Evolutionary conservation across 2,888 invertebrate species (phyloP).

Genomic region (Orchesella flavescens): DNA sequence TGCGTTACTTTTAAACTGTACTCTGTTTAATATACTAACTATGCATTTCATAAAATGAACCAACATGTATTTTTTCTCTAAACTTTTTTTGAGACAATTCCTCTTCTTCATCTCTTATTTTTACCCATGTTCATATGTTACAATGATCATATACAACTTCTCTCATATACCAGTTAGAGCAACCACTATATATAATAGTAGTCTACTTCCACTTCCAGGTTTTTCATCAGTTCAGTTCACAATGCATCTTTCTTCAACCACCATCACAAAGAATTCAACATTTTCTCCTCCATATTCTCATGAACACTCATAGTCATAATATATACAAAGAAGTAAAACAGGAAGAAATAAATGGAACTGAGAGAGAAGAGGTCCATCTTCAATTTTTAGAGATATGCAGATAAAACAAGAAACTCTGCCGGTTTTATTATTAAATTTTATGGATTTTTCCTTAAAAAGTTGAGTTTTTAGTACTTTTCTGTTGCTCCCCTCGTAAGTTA

Average conservation of each 20-base stretch:
- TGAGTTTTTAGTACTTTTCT: conserved; percentile 61
- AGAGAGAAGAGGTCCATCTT: conserved; percentile 49
- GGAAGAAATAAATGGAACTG: conserved; percentile 46
- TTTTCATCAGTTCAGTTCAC: conserved; percentile 31
- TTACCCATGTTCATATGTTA: neutral
- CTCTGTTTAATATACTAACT: neutral
- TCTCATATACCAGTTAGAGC: conserved; percentile 17
- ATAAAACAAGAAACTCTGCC: conserved; percentile 66
- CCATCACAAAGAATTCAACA: conserved; percentile 38
- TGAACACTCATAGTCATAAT: conserved; percentile 44
- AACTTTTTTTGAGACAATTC: conserved; percentile 31
- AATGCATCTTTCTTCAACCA: conserved; percentile 2
- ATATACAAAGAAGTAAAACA: conserved; percentile 36
- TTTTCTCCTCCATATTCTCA: conserved; percentile 48
- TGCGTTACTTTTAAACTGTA: neutral
- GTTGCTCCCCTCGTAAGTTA: conserved; percentile 61
- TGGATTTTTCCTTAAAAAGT: conserved; percentile 65
- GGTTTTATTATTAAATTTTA: conserved; percentile 68
- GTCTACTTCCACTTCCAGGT: conserved; percentile 17
- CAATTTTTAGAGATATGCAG: conserved; percentile 64
- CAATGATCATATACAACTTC: conserved; percentile 21
- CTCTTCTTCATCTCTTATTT: conserved; percentile 6
- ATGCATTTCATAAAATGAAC: conserved; percentile 41
- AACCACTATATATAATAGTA: conserved; percentile 2
- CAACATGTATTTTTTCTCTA: conserved; percentile 28